Percentiles rank a stretch among this genome's conserved stretches.
phyloP scores from a whole-genome alignment of 2,888 invertebrate species.

The Harmothoe impar region DNA sequence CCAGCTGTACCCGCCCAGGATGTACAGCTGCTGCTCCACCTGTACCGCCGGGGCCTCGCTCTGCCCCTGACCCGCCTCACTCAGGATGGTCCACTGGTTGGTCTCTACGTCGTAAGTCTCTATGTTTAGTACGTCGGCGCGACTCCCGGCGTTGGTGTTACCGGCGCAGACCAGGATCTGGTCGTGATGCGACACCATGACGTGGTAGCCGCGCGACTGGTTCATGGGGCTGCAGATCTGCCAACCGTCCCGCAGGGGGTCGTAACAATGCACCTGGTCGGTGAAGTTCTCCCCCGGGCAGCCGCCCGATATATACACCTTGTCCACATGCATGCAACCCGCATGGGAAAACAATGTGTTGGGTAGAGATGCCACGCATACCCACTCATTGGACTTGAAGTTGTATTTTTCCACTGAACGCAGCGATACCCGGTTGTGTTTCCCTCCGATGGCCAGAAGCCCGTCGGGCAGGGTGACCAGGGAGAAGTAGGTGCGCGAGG shows the following conservation, averaged over 20 bases:
- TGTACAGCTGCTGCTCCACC: conserved; percentile 65
- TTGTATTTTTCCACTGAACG: conserved; percentile 71
- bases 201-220: conserved; percentile 73
- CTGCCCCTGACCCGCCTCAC: conserved; percentile 70
- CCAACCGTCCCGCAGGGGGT: conserved; percentile 70
- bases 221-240: conserved; percentile 69
- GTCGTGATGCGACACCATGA: conserved; percentile 70
- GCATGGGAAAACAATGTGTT: conserved; percentile 72
- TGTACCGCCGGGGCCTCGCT: conserved; percentile 71
- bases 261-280: conserved; percentile 71
- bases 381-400: conserved; percentile 72
- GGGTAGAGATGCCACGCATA: conserved; percentile 68
- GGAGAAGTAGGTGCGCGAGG: conserved; percentile 72
- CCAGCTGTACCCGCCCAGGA: conserved; percentile 72
- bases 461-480: conserved; percentile 70
- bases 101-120: conserved; percentile 71
- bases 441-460: conserved; percentile 72
- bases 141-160: conserved; percentile 72
- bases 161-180: conserved; percentile 71
- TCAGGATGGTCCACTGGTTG: conserved; percentile 72
- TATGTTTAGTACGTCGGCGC: conserved; percentile 71
- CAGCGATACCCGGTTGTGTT: conserved; percentile 72
- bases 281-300: conserved; percentile 74
- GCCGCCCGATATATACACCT: conserved; percentile 71
- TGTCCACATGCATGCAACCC: conserved; percentile 71